Percentiles rank a stretch among this genome's conserved stretches.
Conservation (phyloP, 2,113 vertebrate genomes). For the Aptenodytes patagonicus region DNA sequence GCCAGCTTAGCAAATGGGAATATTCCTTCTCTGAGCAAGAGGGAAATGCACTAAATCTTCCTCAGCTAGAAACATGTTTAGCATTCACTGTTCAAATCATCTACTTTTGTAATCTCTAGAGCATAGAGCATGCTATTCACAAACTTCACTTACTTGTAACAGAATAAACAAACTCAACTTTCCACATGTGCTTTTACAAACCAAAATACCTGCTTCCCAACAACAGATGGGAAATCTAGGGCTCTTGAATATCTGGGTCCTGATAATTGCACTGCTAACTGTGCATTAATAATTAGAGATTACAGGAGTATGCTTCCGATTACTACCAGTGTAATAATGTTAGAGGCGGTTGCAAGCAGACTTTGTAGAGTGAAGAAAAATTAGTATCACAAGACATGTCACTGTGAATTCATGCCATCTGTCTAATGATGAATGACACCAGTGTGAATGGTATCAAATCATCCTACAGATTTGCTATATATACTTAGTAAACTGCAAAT, state of each 20-base stretch:
- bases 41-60: background rate
- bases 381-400: background rate
- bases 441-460: background rate
- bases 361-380: background rate
- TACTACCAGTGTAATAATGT: background rate
- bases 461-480: background rate
- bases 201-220: background rate
- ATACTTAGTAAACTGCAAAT: background rate
- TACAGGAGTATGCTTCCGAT: background rate
- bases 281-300: background rate
- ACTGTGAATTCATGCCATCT: conserved; percentile 6
- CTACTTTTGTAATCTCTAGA: background rate
- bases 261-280: background rate
- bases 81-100: background rate
- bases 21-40: background rate
- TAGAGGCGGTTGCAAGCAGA: background rate
- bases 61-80: background rate
- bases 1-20: background rate
- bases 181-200: background rate
- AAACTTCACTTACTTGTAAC: background rate
- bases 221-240: background rate
- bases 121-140: background rate
- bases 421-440: conserved; percentile 5
- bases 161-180: background rate
- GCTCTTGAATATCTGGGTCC: background rate